Base-by-base conservation (phyloP, 2,113 vertebrate species). In the Saccopteryx bilineata region DNA sequence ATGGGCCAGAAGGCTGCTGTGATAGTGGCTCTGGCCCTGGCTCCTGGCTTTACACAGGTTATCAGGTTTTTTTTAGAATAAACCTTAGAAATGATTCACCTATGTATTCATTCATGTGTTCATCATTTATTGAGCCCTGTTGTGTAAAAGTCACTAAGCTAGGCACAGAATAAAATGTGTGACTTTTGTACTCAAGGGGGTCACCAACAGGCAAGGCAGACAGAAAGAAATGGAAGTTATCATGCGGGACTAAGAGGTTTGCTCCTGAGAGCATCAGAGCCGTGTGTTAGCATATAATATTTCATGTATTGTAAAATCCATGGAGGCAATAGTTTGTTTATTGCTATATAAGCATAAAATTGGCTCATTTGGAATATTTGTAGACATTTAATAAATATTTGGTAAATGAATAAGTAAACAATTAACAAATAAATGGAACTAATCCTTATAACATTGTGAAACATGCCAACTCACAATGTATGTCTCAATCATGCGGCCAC, bases 101-200 rank as follows among this genome's bases (percentile, higher is more conserved):
- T 50, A 65, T 19, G 65, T 91, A 68, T 69, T 78, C 23, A 75
- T 90, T 82, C 19, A 86, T 85, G 93, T 66, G 56, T 39, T 81
- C 14, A 83, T 3, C 24, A 65, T 52, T 83, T 71, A 52, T 24
- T 91, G 65, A 60, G 13, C 13, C 10, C 5, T 87, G 15, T 52
- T 71, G 81, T 33, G 9, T 83, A 87, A 76, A 96, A 92, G 17
- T 60, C 48, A 93, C 26, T 15, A 19, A 94, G 46, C 39, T 58
- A 65, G 63, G 18, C 7, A 92, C 23, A 71, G 28, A 90, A 68
- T 66, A 86, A 81, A 86, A 79, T 46, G 10, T 19, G 4, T 48
- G 26, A 48, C 60, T 74, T 28, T 13, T 52, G 2, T 74, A 9
- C 23, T 94, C 31, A 65, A 12, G 54, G 31, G 90, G 50, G 61